phyloP scores from a whole-genome alignment of 2,888 invertebrate species.

The Hemithea aestivaria region DNA sequence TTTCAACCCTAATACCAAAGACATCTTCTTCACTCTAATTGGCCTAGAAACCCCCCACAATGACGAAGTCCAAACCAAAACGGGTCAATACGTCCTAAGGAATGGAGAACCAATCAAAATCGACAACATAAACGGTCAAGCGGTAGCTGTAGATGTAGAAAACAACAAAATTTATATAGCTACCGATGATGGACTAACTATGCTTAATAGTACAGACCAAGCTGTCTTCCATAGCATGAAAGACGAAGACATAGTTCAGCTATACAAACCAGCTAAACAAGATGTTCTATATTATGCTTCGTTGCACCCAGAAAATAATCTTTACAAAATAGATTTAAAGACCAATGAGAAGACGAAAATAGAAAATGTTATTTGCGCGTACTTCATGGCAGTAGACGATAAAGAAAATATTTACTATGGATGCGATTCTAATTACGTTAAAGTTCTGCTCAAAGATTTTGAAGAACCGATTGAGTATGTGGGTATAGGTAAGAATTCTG shows the following conservation, averaged over 20 bases:
- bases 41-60: slow-evolving; percentile 61
- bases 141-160: slow-evolving; percentile 55
- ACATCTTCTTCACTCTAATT: slow-evolving; percentile 62
- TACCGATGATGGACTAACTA: slow-evolving; percentile 55
- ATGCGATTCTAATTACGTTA: slow-evolving; percentile 69
- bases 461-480: slow-evolving; percentile 66
- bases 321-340: slow-evolving; percentile 49
- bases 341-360: slow-evolving; percentile 55
- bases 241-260: slow-evolving; percentile 66
- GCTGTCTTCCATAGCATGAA: slow-evolving; percentile 54
- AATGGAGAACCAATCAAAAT: slow-evolving; percentile 54
- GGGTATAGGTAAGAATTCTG: slow-evolving; percentile 60
- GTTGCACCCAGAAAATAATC: slow-evolving; percentile 60
- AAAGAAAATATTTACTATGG: slow-evolving; percentile 63
- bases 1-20: slow-evolving; percentile 49
- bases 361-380: slow-evolving; percentile 61
- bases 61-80: slow-evolving; percentile 65
- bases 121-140: slow-evolving; percentile 60
- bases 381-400: slow-evolving; percentile 59
- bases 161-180: slow-evolving; percentile 59
- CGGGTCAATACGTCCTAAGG: slow-evolving; percentile 65
- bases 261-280: slow-evolving; percentile 51
- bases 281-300: slow-evolving; percentile 59
- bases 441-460: slow-evolving; percentile 61
- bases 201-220: slow-evolving; percentile 51